These are phyloP conservation scores for Tipula lateralis DNA, from an alignment of 2,888 invertebrate species.

Conservation along the genomic window DNA sequence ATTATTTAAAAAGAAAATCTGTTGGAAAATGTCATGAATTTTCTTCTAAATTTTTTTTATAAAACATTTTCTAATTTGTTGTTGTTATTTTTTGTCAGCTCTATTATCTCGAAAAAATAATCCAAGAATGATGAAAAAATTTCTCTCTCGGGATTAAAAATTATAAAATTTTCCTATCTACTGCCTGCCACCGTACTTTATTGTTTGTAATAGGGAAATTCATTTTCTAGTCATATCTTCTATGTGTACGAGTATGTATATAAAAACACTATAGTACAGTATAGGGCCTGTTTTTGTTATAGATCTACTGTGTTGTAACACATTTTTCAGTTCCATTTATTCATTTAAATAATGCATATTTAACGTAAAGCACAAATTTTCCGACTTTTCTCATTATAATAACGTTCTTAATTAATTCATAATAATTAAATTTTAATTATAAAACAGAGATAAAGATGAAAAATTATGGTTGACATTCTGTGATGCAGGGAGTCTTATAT, in stretches of 20 bases:
- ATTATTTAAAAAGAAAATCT: neutral
- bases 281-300: neutral
- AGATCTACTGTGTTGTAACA: neutral
- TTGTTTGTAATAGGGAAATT: neutral
- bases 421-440: neutral
- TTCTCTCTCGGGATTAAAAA: neutral
- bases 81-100: neutral
- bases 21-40: neutral
- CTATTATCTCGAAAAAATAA: neutral
- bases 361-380: neutral
- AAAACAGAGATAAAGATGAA: neutral
- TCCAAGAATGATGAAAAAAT: neutral
- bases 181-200: neutral
- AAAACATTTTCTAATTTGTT: neutral
- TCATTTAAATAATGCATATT: neutral
- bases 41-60: neutral
- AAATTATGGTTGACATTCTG: neutral
- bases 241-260: neutral
- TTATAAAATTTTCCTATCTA: neutral
- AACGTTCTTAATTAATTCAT: neutral
- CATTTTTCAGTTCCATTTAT: neutral
- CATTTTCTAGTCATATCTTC: neutral
- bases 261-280: neutral
- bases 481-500: neutral
- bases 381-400: neutral